Percentiles rank a stretch among this genome's conserved stretches.
These are phyloP conservation scores for Bembecia ichneumoniformis DNA, from an alignment of 2,888 invertebrate species.

Conservation along the genomic window DNA sequence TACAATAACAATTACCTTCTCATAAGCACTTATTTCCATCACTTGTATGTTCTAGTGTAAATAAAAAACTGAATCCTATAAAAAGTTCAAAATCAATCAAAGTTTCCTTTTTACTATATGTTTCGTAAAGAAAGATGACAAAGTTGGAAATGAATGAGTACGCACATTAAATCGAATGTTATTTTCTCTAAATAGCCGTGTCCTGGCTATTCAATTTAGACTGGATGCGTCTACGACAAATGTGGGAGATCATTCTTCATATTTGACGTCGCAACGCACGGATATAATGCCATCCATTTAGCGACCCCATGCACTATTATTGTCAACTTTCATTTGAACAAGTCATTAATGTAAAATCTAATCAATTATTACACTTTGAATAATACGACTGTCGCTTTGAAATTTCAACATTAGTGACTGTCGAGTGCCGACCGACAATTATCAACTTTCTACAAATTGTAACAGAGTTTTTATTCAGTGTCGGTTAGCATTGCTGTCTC, in stretches of 20 bases:
- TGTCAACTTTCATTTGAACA: conserved; percentile 36
- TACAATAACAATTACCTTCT: background rate
- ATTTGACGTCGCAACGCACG: conserved; percentile 46
- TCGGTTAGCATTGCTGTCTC: no score
- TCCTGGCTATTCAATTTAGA: conserved; percentile 33
- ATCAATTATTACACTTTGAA: conserved; percentile 41
- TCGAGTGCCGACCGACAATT: conserved; percentile 23
- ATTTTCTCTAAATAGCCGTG: conserved; percentile 24
- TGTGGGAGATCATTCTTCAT: conserved; percentile 51
- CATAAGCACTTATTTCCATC: no score
- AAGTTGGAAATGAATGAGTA: conserved; percentile 16
- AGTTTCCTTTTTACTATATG: conserved; percentile 3
- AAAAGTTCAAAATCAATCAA: conserved; percentile 5
- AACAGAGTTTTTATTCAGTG: conserved; percentile 27
- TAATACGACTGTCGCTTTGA: conserved; percentile 14
- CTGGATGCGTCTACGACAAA: conserved; percentile 39
- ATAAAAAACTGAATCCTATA: conserved; percentile 5
- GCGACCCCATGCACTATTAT: conserved; percentile 43
- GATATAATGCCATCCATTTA: conserved; percentile 57
- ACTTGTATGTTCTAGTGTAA: no score
- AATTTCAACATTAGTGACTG: conserved; percentile 23
- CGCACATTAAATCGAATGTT: conserved; percentile 29
- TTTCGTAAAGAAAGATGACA: conserved; percentile 19
- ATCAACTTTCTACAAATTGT: conserved; percentile 56
- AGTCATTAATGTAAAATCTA: conserved; percentile 47